Evolutionary conservation across 2,797 vertebrate species (phyloP).

Genomic region (Pelodytes ibericus): DNA sequence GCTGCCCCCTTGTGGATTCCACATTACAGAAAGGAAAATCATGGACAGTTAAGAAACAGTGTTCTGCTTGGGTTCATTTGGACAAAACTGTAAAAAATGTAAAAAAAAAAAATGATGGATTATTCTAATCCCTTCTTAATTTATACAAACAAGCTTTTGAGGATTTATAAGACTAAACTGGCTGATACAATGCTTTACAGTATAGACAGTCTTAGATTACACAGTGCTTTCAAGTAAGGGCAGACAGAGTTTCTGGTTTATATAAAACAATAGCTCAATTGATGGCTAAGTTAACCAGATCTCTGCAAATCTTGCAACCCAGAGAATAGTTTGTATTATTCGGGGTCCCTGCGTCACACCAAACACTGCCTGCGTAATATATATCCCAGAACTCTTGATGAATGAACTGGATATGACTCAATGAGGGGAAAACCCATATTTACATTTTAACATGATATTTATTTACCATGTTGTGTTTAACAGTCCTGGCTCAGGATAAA

Average conservation of each 20-base stretch:
- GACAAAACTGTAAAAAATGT: background rate
- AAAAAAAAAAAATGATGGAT: conserved; percentile 40
- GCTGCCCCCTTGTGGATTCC: conserved; percentile 65
- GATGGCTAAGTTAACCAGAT: conserved; percentile 44
- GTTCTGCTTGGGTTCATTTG: conserved; percentile 18
- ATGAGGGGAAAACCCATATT: conserved; percentile 16
- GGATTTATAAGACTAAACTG: conserved; percentile 44
- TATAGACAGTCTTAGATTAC: conserved; percentile 40
- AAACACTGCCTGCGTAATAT: conserved; percentile 34
- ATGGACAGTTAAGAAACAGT: conserved; percentile 60
- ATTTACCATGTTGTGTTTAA: background rate
- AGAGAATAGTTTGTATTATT: conserved; percentile 52
- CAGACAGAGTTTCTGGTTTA: conserved; percentile 43
- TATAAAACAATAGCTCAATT: conserved; percentile 45
- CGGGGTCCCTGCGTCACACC: conserved; percentile 40
- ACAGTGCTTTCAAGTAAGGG: conserved; percentile 37
- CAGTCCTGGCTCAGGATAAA: background rate
- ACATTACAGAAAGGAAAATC: conserved; percentile 61
- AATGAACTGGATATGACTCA: conserved; percentile 44
- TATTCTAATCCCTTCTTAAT: conserved; percentile 43
- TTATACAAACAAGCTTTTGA: conserved; percentile 54
- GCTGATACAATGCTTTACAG: conserved; percentile 38
- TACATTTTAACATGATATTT: conserved; percentile 26
- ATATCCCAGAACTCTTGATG: background rate
- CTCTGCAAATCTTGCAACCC: conserved; percentile 22